phyloP scores from a whole-genome alignment of 2,797 vertebrate species.

The Arnoldichthys spilopterus region DNA sequence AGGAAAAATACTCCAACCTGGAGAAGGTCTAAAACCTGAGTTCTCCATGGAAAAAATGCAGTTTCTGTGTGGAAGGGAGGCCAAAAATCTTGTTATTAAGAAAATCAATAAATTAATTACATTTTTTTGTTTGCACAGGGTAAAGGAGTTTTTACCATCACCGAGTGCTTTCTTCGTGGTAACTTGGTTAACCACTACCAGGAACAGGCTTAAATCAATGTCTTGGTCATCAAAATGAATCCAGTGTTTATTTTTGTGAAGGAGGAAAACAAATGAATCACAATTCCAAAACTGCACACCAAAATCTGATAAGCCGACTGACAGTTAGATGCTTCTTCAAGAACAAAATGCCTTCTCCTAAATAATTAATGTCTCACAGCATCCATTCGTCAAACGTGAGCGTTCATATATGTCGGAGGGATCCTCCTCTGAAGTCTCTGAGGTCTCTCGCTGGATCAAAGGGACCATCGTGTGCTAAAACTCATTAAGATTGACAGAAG shows the following conservation, averaged over 20 bases:
- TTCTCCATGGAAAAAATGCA: no score
- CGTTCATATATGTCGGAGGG: conserved; percentile 19
- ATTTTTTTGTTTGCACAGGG: no score
- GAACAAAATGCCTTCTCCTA: conserved; percentile 21
- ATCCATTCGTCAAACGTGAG: conserved; percentile 23
- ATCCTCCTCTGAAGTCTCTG: conserved; percentile 25
- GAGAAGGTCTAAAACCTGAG: no score
- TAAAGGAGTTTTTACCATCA: no score
- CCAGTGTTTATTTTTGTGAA: not conserved
- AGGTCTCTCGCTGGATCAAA: conserved; percentile 36
- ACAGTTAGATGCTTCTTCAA: conserved; percentile 22
- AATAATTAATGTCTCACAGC: conserved; percentile 25
- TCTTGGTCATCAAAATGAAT: not conserved
- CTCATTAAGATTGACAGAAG: conserved; percentile 22
- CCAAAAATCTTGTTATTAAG: no score
- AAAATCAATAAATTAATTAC: no score
- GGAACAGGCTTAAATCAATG: no score
- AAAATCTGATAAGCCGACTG: not conserved
- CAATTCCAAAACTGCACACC: not conserved
- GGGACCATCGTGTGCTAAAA: not conserved
- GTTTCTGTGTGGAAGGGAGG: no score
- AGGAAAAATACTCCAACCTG: no score
- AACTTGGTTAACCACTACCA: no score
- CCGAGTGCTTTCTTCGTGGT: no score
- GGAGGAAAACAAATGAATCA: not conserved